Evolutionary conservation across 2,797 vertebrate genomes (phyloP), one percentile per base, ranked within the genome.

Genomic region (Gambelia wislizenii): DNA sequence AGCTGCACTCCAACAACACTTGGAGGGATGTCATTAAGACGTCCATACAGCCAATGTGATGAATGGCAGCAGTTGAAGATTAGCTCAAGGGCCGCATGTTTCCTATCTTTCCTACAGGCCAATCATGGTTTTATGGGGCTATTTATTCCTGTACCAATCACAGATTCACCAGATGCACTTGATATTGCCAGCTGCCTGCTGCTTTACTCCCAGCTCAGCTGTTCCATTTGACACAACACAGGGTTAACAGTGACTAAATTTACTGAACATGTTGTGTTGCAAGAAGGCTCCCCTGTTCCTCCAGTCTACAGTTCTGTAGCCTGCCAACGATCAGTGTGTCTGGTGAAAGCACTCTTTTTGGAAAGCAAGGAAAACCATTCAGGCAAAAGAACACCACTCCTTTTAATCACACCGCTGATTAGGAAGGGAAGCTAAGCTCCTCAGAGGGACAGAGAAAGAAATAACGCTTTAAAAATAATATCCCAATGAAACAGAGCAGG

Each of bases 161-260:
- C 30, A 83, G 20, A 78, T 86, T 30, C n/a, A 69, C 8, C 10
- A 39, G 6, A 36, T 52, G 49, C 61, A 82, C 2, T 25, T 36
- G 74, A 59, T 27, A 47, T 10, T 47, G 67, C 67, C 52, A 61
- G 36, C 78, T 81, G 18, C 6, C 54, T 36, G 27, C 67, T 56
- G 49, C 36, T 4, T 39, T 59, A 72, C 49, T 72, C 64, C 54
- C 18, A 16, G 78, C 7, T 87, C 59, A 18, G 42, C 18, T 44
- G 33, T 54, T 47, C 33, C 25, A 61, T 36, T 72, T 70, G 69
- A 36, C 36, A 42, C 18, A 67, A 74, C 67, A 56, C 67, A 81
- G 12, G 27, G 27, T 44, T 87, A 87, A 81, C 70, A 85, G 25
- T 59, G 84, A 42, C 39, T 72, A 75, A 74, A 54, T 82, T 70